phyloP scores from a whole-genome alignment of 2,797 vertebrate genomes.

The Meda fulgida region DNA sequence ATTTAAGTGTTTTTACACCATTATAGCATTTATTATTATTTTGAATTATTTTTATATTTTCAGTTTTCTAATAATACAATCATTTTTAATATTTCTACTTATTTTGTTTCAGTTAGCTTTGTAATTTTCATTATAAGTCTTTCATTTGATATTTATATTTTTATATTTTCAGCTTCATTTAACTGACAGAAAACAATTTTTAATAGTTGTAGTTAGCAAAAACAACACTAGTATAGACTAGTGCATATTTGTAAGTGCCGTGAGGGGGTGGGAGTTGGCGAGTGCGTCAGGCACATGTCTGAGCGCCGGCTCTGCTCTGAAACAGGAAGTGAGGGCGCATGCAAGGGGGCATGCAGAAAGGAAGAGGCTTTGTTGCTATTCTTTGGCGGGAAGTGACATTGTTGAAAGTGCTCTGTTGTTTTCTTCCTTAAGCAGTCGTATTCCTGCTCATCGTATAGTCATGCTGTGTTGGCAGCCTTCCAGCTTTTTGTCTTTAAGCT shows the following conservation, averaged over 20 bases:
- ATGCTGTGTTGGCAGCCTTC: constrained; percentile 66
- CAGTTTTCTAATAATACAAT: background rate
- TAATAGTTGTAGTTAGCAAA: background rate
- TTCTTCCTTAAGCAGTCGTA: constrained; percentile 71
- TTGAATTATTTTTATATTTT: background rate
- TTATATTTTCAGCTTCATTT: background rate
- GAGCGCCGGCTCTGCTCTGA: constrained; percentile 58
- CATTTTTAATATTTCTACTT: too few relatives aligned
- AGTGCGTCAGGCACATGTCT: constrained; percentile 73
- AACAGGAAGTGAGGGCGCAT: constrained; percentile 79
- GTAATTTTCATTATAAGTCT: background rate
- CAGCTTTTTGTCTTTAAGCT: constrained; percentile 74
- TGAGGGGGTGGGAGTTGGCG: constrained; percentile 14
- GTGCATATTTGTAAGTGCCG: background rate
- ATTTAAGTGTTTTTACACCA: background rate
- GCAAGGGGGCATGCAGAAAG: constrained; percentile 73
- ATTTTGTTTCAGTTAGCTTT: background rate
- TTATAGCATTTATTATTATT: background rate
- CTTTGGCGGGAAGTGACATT: constrained; percentile 78
- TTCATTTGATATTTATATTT: background rate
- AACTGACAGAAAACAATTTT: too few relatives aligned
- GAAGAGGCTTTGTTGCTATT: constrained; percentile 79
- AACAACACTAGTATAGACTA: background rate
- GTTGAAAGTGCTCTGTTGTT: constrained; percentile 73
- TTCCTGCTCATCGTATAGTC: constrained; percentile 75